Percentiles rank a stretch among this genome's conserved stretches.
Conservation (phyloP, 2,797 vertebrate genomes). For the Apogon hyalosoma region DNA sequence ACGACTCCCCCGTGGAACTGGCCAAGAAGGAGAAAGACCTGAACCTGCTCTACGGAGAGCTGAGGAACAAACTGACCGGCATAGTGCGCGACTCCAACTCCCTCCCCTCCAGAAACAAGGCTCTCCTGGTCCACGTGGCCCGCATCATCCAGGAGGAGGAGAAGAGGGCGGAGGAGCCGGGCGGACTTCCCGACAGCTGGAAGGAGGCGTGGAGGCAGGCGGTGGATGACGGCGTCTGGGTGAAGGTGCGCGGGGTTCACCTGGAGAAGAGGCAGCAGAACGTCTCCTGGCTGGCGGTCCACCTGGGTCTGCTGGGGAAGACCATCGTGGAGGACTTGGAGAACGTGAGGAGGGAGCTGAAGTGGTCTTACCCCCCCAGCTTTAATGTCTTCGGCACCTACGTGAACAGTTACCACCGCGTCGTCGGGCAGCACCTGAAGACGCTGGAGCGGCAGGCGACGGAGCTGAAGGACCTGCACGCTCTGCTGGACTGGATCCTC, state of each 20-base stretch:
- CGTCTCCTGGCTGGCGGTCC: slow-evolving; percentile 77
- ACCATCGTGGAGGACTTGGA: slow-evolving; percentile 84
- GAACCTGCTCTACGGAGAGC: slow-evolving; percentile 83
- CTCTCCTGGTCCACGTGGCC: slow-evolving; percentile 74
- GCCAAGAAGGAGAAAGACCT: slow-evolving; percentile 87
- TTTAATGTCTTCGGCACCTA: slow-evolving; percentile 89
- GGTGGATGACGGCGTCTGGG: slow-evolving; percentile 76
- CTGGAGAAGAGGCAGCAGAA: slow-evolving; percentile 67
- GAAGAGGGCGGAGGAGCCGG: slow-evolving; percentile 39
- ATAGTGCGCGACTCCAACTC: slow-evolving; percentile 85
- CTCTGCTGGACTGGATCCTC: slow-evolving; percentile 89
- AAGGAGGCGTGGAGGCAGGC: slow-evolving; percentile 85
- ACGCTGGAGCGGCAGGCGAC: slow-evolving; percentile 68
- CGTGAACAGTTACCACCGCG: slow-evolving; percentile 84
- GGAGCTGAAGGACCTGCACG: slow-evolving; percentile 81
- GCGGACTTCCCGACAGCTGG: slow-evolving; percentile 84
- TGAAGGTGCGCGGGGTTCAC: slow-evolving; percentile 72
- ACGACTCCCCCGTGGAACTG: slow-evolving; percentile 72
- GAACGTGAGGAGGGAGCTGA: slow-evolving; percentile 84
- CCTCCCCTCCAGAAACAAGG: slow-evolving; percentile 67
- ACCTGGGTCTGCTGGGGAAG: slow-evolving; percentile 84
- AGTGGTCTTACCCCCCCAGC: slow-evolving; percentile 85
- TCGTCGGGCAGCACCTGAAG: slow-evolving; percentile 84
- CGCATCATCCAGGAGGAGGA: slow-evolving; percentile 88
- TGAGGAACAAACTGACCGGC: slow-evolving; percentile 73